Conservation (phyloP, 2,888 invertebrate species). For the Drosophila pseudotalamancana region DNA sequence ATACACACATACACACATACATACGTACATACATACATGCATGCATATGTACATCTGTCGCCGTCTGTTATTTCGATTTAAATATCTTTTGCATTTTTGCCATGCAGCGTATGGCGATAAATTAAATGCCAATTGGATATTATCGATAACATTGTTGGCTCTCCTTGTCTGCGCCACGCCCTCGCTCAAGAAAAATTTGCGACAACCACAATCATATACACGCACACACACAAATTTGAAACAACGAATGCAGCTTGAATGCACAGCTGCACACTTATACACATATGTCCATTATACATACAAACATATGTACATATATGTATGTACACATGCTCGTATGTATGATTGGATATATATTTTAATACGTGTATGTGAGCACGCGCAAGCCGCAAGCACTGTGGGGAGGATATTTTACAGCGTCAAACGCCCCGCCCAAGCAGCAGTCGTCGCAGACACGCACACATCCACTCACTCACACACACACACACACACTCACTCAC, state of each 20-base stretch:
- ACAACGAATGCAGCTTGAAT: constrained; percentile 37
- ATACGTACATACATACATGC: not conserved
- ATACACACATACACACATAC: not conserved
- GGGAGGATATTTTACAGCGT: constrained; percentile 68
- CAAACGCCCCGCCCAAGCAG: constrained; percentile 66
- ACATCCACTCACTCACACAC: no score
- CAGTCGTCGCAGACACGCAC: constrained; percentile 8
- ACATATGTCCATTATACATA: not conserved
- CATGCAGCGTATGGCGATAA: constrained; percentile 32
- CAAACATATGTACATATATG: not conserved
- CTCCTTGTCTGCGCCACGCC: constrained; percentile 43
- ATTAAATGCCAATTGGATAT: constrained; percentile 41
- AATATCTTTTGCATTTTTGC: constrained; percentile 14
- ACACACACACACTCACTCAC: constrained; percentile 11
- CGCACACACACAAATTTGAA: not conserved
- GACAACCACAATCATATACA: constrained; percentile 18
- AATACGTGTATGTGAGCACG: constrained; percentile 29
- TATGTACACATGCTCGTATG: not conserved
- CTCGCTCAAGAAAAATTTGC: constrained; percentile 43
- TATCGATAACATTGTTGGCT: constrained; percentile 42
- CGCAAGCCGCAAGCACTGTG: constrained; percentile 49
- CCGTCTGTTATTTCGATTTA: constrained; percentile 15
- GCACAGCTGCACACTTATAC: constrained; percentile 38
- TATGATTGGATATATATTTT: not conserved
- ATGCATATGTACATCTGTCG: not conserved